Evolutionary conservation across 2,888 invertebrate species (phyloP).

Genomic region (Corythucha ciliata): DNA sequence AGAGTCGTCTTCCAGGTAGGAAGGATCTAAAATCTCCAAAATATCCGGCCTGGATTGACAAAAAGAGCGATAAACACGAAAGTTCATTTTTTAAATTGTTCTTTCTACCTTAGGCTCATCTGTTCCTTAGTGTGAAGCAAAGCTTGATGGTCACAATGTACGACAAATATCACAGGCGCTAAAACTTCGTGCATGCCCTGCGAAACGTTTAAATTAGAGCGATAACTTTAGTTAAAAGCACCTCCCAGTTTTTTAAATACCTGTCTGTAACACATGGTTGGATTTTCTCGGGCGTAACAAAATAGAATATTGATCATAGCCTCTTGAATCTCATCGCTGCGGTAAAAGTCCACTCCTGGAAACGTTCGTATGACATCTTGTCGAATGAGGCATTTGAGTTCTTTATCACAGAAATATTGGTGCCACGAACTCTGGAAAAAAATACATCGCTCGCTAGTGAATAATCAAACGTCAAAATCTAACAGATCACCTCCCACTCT

Average conservation of each 20-base stretch:
- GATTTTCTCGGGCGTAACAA: slow-evolving; percentile 53
- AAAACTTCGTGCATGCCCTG: slow-evolving; percentile 80
- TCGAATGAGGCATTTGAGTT: slow-evolving; percentile 60
- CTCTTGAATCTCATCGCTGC: slow-evolving; percentile 56
- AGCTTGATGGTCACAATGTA: slow-evolving; percentile 64
- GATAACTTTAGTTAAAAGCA: not conserved
- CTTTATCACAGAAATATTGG: slow-evolving; percentile 72
- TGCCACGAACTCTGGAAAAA: slow-evolving; percentile 74
- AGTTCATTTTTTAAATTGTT: not conserved
- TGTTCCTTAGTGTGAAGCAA: slow-evolving; percentile 52
- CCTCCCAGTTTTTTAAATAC: slow-evolving; percentile 39
- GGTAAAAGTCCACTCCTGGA: slow-evolving; percentile 71
- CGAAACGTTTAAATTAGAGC: not conserved
- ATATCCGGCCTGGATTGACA: slow-evolving; percentile 52
- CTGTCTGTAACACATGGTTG: slow-evolving; percentile 64
- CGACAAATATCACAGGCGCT: slow-evolving; percentile 67
- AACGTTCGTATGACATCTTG: slow-evolving; percentile 77
- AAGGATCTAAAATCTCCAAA: slow-evolving; percentile 54
- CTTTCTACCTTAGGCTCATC: slow-evolving; percentile 40
- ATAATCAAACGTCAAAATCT: too few relatives aligned
- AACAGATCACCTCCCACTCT: too few relatives aligned
- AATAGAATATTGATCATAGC: slow-evolving; percentile 57
- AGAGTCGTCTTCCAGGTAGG: slow-evolving; percentile 66
- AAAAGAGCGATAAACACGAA: not conserved
- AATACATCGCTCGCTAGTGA: too few relatives aligned